These are phyloP conservation scores for Drosophila setifemur DNA, from an alignment of 1,140 invertebrate genomes.

Conservation along the genomic window DNA sequence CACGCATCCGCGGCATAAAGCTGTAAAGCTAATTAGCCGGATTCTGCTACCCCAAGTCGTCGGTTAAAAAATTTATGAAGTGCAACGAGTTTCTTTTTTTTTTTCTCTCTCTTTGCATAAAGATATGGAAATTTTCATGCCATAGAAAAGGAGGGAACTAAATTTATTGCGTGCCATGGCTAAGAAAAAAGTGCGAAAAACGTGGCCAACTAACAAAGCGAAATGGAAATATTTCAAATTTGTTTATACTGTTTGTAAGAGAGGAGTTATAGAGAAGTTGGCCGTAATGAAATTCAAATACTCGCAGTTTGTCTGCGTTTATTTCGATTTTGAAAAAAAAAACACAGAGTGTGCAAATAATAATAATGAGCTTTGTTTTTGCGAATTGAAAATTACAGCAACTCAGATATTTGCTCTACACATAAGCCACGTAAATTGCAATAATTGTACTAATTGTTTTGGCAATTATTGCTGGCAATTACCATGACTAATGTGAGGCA, in stretches of 20 bases:
- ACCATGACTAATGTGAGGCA: conserved; percentile 76
- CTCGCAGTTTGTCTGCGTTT: not conserved
- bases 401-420: not conserved
- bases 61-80: conserved; percentile 79
- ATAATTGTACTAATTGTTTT: conserved; percentile 79
- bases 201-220: conserved; percentile 50
- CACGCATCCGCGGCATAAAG: conserved; percentile 54
- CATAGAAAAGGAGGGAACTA: not conserved
- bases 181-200: conserved; percentile 60
- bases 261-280: too few relatives aligned
- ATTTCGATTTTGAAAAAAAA: conserved; percentile 29
- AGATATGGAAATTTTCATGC: conserved; percentile 49
- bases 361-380: conserved; percentile 65
- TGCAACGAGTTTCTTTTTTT: conserved; percentile 66
- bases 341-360: conserved; percentile 33
- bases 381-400: conserved; percentile 70
- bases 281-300: conserved; percentile 48
- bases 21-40: conserved; percentile 68
- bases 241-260: not conserved
- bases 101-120: conserved; percentile 22
- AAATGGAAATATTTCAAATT: conserved; percentile 61
- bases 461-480: conserved; percentile 74
- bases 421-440: conserved; percentile 62
- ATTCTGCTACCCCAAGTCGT: conserved; percentile 21
- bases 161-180: conserved; percentile 53